Evolutionary conservation across 1,140 invertebrate species (phyloP).

Genomic region (Calliphora vicina): DNA sequence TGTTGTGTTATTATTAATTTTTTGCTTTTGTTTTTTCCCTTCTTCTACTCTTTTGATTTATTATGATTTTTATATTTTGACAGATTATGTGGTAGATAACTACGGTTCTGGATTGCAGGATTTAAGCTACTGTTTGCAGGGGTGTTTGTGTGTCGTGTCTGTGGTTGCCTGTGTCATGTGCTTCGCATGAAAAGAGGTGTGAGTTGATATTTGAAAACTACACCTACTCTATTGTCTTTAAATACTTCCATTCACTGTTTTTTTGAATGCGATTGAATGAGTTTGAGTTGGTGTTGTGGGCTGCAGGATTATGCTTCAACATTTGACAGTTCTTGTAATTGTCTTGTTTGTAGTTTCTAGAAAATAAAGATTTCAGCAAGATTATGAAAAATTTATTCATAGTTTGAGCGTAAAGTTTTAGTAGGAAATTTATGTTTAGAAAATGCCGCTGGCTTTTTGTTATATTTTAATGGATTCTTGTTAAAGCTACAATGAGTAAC

Average conservation of each 20-base stretch:
- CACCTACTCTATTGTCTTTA: neutral
- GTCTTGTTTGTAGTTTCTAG: neutral
- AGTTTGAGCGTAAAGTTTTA: neutral
- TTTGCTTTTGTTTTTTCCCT: neutral
- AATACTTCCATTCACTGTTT: neutral
- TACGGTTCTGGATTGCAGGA: neutral
- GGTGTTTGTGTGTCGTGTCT: neutral
- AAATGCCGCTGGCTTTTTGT: too few species aligned
- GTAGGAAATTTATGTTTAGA: too few species aligned
- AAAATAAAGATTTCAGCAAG: neutral
- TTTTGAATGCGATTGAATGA: too few species aligned
- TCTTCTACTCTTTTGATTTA: neutral
- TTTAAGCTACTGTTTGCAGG: conserved; percentile 7
- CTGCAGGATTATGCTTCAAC: neutral
- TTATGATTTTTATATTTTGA: conserved; percentile 34
- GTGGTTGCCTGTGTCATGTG: neutral
- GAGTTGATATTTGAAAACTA: neutral
- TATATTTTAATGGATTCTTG: too few species aligned
- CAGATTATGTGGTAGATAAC: conserved; percentile 33
- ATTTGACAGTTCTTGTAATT: neutral
- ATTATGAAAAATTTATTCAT: neutral
- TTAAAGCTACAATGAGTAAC: too few species aligned
- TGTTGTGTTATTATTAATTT: neutral
- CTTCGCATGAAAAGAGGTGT: neutral
- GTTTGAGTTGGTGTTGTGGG: too few species aligned